These are phyloP conservation scores for Scolanthus callimorphus DNA, from an alignment of 92 coral and sea anemone species.

Conservation along the genomic window DNA sequence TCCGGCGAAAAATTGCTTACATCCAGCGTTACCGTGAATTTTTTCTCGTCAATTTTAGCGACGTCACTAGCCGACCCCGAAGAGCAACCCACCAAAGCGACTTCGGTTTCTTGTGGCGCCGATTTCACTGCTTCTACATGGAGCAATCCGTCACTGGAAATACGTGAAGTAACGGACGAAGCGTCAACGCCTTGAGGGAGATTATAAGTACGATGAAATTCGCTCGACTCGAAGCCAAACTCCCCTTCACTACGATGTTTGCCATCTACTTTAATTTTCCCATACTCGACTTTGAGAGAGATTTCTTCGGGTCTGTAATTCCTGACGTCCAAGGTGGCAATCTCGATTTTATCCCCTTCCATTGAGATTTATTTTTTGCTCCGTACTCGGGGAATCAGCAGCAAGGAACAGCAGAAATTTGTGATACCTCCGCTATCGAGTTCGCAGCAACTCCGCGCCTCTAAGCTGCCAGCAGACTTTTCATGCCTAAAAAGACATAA, in stretches of 20 bases:
- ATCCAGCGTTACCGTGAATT: conserved; percentile 74
- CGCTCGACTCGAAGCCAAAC: conserved; percentile 83
- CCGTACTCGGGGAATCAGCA: neutral
- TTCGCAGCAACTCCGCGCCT: too few relatives aligned
- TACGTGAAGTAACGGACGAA: conserved; percentile 67
- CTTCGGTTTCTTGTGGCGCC: conserved; percentile 24
- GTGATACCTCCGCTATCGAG: too few relatives aligned
- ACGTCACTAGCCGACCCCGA: conserved; percentile 72
- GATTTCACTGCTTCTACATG: conserved; percentile 74
- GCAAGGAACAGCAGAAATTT: neutral
- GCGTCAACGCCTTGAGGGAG: conserved; percentile 87
- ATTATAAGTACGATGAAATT: conserved; percentile 82
- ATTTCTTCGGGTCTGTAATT: conserved; percentile 93
- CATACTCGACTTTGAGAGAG: conserved; percentile 80
- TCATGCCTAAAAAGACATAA: conserved; percentile 2
- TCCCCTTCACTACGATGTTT: conserved; percentile 86
- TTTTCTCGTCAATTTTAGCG: conserved; percentile 83
- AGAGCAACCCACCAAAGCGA: conserved; percentile 46
- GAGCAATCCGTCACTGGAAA: conserved; percentile 85
- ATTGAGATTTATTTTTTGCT: too few relatives aligned
- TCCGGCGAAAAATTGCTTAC: conserved; percentile 77
- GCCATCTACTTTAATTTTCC: conserved; percentile 70
- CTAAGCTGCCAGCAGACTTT: neutral
- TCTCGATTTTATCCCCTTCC: conserved; percentile 40
- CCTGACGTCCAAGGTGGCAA: conserved; percentile 83